A percentile compares a stretch with the other conserved stretches of the same genome.
Evolutionary conservation across 2,888 invertebrate species (phyloP).

Genomic region (Drosophila lacicola): DNA sequence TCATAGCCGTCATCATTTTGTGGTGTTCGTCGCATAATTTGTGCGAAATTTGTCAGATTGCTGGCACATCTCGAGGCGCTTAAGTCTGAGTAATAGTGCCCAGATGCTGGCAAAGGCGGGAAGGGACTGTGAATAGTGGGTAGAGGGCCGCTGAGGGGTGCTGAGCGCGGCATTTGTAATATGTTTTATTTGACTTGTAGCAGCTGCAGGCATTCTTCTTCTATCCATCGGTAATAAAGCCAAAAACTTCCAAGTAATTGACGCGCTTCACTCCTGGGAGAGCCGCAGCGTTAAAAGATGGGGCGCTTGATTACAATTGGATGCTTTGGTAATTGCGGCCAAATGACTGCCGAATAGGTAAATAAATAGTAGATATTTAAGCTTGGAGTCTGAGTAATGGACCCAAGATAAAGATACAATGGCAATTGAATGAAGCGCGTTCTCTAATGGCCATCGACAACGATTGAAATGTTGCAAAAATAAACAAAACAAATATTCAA

Average conservation of each 20-base stretch:
- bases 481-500: background rate
- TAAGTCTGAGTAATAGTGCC: constrained; percentile 74
- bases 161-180: constrained; percentile 69
- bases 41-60: constrained; percentile 81
- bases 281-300: background rate
- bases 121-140: too few species aligned
- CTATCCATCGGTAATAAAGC: constrained; percentile 56
- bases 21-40: constrained; percentile 72
- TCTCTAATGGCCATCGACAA: background rate
- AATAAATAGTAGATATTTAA: constrained; percentile 49
- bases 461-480: background rate
- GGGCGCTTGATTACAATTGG: constrained; percentile 65
- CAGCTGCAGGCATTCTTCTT: constrained; percentile 57
- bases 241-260: constrained; percentile 71
- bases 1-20: constrained; percentile 68
- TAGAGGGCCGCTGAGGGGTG: background rate
- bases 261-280: constrained; percentile 61
- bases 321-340: constrained; percentile 62
- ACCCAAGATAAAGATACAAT: constrained; percentile 28
- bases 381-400: constrained; percentile 40
- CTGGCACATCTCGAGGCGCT: constrained; percentile 71
- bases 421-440: constrained; percentile 9
- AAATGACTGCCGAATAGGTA: constrained; percentile 64
- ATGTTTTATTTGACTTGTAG: constrained; percentile 77
- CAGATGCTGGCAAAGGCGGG: constrained; percentile 11